These are phyloP conservation scores for Epizoanthus rinbou DNA, from an alignment of 92 coral and sea anemone species.

Conservation along the genomic window DNA sequence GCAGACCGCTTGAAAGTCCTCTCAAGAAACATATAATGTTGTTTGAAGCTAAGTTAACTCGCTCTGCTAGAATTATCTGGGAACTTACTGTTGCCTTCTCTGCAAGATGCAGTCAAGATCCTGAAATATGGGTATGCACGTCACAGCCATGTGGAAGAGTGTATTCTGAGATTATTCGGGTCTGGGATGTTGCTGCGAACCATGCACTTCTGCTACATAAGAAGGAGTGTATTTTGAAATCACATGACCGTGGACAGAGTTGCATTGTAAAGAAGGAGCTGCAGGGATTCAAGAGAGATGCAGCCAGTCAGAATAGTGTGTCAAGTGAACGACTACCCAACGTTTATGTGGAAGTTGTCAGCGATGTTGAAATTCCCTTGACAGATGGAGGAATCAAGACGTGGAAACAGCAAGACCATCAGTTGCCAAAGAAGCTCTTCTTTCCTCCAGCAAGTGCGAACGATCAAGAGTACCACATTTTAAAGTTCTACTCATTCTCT, in stretches of 20 bases:
- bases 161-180: constrained; percentile 51
- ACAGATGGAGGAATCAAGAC: constrained; percentile 17
- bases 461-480: constrained; percentile 48
- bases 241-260: constrained; percentile 70
- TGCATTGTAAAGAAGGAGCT: constrained; percentile 85
- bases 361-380: not conserved
- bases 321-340: constrained; percentile 15
- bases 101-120: constrained; percentile 40
- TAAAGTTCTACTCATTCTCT: constrained; percentile 57
- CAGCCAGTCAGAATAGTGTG: not conserved
- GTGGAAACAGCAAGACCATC: not conserved
- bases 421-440: constrained; percentile 54
- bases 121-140: constrained; percentile 3
- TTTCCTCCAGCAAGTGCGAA: constrained; percentile 91
- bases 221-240: constrained; percentile 26
- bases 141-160: constrained; percentile 31
- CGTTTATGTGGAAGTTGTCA: constrained; percentile 14
- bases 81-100: constrained; percentile 46
- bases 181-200: constrained; percentile 53
- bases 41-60: constrained; percentile 44
- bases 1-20: constrained; percentile 26
- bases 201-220: constrained; percentile 41
- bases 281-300: constrained; percentile 54
- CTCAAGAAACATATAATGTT: constrained; percentile 25
- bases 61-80: constrained; percentile 42